A percentile compares a stretch with the other conserved stretches of the same genome.
Conservation (phyloP, 2,113 vertebrate species). For the Xenus cinereus region DNA sequence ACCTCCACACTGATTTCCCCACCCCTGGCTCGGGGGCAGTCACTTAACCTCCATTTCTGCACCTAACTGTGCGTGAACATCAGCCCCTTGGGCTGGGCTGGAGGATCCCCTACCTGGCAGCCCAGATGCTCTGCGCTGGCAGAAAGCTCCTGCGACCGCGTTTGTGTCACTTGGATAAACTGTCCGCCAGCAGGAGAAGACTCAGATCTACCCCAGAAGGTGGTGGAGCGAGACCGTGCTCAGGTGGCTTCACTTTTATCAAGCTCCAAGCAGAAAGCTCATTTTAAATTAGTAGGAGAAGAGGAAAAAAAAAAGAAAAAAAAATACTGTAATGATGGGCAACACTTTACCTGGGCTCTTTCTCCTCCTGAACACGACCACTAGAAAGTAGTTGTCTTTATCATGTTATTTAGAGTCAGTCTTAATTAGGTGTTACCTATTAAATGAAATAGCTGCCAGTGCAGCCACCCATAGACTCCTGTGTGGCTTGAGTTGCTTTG, state of each 20-base stretch:
- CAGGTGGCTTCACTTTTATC: slow-evolving; percentile 10
- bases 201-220: not conserved
- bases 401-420: not conserved
- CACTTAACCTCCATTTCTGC: slow-evolving; percentile 41
- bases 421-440: not conserved
- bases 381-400: not conserved
- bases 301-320: not conserved
- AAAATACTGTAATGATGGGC: not conserved
- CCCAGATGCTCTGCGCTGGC: not conserved
- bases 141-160: not conserved
- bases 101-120: not conserved
- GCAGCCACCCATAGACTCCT: not conserved
- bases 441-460: not conserved
- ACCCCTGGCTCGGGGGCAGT: not conserved
- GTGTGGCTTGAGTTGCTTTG: not conserved
- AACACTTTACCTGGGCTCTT: not conserved
- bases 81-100: not conserved
- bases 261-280: not conserved
- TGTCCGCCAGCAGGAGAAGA: not conserved
- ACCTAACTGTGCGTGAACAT: not conserved
- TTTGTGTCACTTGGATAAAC: slow-evolving; percentile 31
- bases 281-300: not conserved
- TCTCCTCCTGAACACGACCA: not conserved
- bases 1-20: not conserved
- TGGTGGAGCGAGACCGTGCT: not conserved